Base-by-base conservation (phyloP, 1,140 invertebrate species). In the Polyergus mexicanus region DNA sequence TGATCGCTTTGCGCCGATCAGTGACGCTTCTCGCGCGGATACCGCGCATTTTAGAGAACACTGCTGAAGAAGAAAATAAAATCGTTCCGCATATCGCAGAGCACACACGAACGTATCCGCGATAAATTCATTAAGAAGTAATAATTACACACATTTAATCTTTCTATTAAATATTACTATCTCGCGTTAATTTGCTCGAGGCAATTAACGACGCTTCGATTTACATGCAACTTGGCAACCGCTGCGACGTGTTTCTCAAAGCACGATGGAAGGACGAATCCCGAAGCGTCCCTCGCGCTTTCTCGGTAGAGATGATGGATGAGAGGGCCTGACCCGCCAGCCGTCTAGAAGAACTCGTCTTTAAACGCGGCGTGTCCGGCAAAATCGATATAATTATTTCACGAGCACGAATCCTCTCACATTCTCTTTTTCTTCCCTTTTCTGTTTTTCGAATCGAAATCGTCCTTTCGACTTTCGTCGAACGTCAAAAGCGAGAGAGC, bases 321-420 rank as follows among this genome's bases (percentile, higher is more conserved):
- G 92, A 94, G 93, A 92, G 89, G 92, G 92, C 93, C 92, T 93
- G 92, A 88, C 89, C 88, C 85, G 89, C 88, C 90, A 91, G 88
- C 88, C 92, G 89, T 90, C 90, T 89, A 90, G 84, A 85, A 89
- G 93, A 93, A 92, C 92, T 94, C 92, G 92, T 94, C 93, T 93
- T 93, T 93, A 91, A 92, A 90, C 90, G 86, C 91, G 87, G 88
- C 91, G 88, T 92, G 91, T 90, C 91, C 92, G 86, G 83, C 91
- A 91, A 91, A 92, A 94, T 93, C 94, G 93, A 94, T 94, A 94
- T 94, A 94, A 95, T 95, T 94, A 95, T 95, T 94, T 93, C 92
- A 92, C 92, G 91, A 69, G 44, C 63, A 78, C n/a, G 66, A 71
- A 81, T 81, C 51, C 16, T 32, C 44, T 65, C 35, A 44, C 22